Base-by-base conservation (phyloP, 2,113 vertebrate species). In the Potamarius usumacintae region DNA sequence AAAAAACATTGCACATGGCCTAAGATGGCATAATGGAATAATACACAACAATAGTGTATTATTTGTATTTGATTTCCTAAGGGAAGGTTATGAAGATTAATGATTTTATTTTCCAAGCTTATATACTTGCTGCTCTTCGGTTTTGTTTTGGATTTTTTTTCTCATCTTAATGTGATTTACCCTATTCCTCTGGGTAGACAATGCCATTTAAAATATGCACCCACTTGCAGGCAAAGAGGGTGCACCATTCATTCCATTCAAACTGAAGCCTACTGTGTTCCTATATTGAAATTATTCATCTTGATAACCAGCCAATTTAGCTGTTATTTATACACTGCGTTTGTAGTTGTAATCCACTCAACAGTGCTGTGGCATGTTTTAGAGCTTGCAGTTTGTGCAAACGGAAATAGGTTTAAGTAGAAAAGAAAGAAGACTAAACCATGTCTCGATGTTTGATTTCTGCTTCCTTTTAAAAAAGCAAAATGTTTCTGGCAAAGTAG, bases 41-140 rank as follows among this genome's bases (percentile, higher is more conserved):
- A 48, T 62, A 82, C 79, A 89, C 79, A 92, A 89, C 79, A 92
- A 91, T 86, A 90, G 83, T 53, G 82, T 25, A 77, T 83, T 87
- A 84, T 88, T 89, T 87, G 87, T 90, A 83, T 86, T 85, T 90
- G 87, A 91, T 92, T 92, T 92, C 92, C 90, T 92, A 57, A 55
- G 91, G 87, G 87, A 89, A 85, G 83, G 78, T 90, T 83, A 90
- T 89, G 88, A 91, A 92, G 92, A 91, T 89, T 88, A 91, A 92
- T 92, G 90, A 78, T 90, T 91, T 86, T 90, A 89, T 92, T 90
- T 90, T 89, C 90, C 84, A 82, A 81, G 69, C 88, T 90, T 80
- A 90, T 90, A 90, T 69, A 88, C 82, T 86, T 87, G 84, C 83
- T 85, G 80, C 78, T 89, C 88, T 89, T 81, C 86, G 83, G 89